Evolutionary conservation across 1,140 invertebrate species (phyloP), one percentile per base, ranked within the genome.

Genomic region (Drosophila kurseongensis): DNA sequence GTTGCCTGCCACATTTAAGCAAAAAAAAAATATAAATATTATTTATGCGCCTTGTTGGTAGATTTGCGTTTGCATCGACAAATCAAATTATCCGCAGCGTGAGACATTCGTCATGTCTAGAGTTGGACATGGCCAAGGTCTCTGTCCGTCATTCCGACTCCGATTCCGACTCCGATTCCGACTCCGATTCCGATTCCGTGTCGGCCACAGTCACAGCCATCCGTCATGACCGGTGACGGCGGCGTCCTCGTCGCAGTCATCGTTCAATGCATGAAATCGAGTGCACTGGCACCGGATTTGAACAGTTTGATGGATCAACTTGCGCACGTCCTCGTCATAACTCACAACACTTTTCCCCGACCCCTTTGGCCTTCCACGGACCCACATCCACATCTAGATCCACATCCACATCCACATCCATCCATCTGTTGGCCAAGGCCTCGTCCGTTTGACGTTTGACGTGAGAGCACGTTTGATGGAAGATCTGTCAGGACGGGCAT

Each of bases 231-330:
- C 60, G 56, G 42, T 80, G 72, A 89, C 76, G 75, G 76, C 69
- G 75, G 57, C 77, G 75, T 88, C 66, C 74, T 86, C 78, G 72
- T 63, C 66, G 45, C 54, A 75, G 71, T 75, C 58, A 61, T 71
- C 60, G 72, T 62, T 86, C 82, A 78, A 78, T 78, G 75, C 63
- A 78, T 77, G 74, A 77, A 78, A 77, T 71, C 54, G 75, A 88
- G 78, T 86, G 75, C 65, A 72, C 62, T 78, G 69, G 75, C 83
- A 82, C 50, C 75, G 84, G 83, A 89, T 89, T 88, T 88, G 79
- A 89, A 88, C 84, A 89, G 76, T 88, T 88, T 88, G 84, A 88
- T 88, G 83, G 83, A 88, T 88, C 83, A 88, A 88, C 83, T 86
- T 88, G 83, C 63, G 71, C 83, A 88, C 83, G 84, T 88, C 79